Base-by-base conservation (phyloP, 2,888 invertebrate genomes). In the Leucophenga maculata region DNA sequence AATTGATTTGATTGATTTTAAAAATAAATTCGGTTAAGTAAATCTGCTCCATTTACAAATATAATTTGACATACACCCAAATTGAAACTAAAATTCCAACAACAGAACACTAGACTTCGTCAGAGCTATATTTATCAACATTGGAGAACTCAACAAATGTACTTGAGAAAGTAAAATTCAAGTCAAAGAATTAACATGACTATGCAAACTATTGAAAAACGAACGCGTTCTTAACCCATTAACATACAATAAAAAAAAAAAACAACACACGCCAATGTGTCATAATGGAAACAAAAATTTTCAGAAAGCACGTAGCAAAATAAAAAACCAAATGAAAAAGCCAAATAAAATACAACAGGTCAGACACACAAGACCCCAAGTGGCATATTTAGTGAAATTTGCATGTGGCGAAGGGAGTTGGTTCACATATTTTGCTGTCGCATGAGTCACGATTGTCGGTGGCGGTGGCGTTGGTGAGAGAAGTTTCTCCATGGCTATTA, bases 131-230 rank as follows among this genome's bases (percentile, higher is more conserved):
- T 4, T 26, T 26, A 26, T 26, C 26, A 26, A 26, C 26, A 26
- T 26, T 3, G 26, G 4, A 26, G 26, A 3, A 26, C 4, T 2
- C n/a, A 57, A 57, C 13, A 39, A 39, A 13, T 50, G 20, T 60
- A 60, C 18, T 39, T 44, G 60, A 60, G 60, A 60, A 39, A 60
- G 60, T 60, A 16, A 55, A 55, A 18, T 55, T 20, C 20, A 57
- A 8, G 72, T 66, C 69, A 57, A 67, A 69, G 57, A 75, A 76
- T 80, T 80, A 84, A 26, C 81, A 80, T 74, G 72, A 74, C 68
- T 79, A 74, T 74, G 77, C 72, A 79, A 83, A 82, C 9, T 16
- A 20, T 50, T 50, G 65, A 70, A 67, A 62, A 62, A 67, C 20
- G 65, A 11, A n/a, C n/a, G n/a, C n/a, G n/a, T 39, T 20, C 60